Evolutionary conservation across 2,797 vertebrate genomes (phyloP), one percentile per base, ranked within the genome.

Genomic region (Rhodeus uyekii): DNA sequence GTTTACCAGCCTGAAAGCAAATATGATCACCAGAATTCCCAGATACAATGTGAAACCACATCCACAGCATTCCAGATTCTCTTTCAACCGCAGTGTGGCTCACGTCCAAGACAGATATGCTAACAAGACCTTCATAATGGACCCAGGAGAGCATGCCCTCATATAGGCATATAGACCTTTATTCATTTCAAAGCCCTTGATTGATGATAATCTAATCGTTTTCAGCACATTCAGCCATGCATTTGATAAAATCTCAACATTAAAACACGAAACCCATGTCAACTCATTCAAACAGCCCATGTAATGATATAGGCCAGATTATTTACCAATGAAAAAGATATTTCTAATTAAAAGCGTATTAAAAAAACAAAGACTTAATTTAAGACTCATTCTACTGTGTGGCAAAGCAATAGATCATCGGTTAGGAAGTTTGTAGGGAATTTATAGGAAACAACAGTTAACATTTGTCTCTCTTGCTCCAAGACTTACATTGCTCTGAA

Each of bases 401-500:
- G 46, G 46, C 12, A 34, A 53, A 0, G 5, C 6, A 73, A 36
- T 16, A 2, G n/a, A 74, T 55, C 13, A 38, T 14, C 9, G 22
- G 53, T 36, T 36, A 53, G 24, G 4, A 24, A 67, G 68, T 7
- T 32, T 48, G 16, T 48, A 7, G 3, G 5, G 22, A 67, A 36
- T 63, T 19, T 34, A 36, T 22, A 22, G 8, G 5, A 55, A 36
- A 27, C 1, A 24, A 24, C 9, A 58, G n/a, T 4, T 8, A n/a
- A 46, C 1, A 48, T 38, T 38, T 50, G 39, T 32, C 18, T 76
- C 24, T 42, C 39, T n/a, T 36, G 24, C 42, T 22, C 6, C 7
- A 14, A 61, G 75, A 72, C 38, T 53, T 75, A 72, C 73, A 91
- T 93, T 93, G 90, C 84, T 87, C 76, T 75, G 85, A 94, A 99